Evolutionary conservation across 2,113 vertebrate species (phyloP).

Genomic region (Sinosuthora webbiana): DNA sequence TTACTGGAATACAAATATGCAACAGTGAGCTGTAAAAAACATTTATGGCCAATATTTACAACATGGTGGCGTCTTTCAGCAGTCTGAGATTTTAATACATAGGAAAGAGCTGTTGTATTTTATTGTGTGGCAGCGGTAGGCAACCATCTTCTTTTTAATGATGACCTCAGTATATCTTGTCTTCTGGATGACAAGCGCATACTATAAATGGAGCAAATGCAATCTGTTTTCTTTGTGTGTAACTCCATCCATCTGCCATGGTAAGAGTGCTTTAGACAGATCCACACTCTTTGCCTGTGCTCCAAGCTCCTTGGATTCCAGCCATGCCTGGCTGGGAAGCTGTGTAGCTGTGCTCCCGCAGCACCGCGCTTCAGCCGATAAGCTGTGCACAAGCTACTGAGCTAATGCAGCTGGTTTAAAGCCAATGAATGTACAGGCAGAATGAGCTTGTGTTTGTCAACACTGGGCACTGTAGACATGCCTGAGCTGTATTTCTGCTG

Average conservation of each 20-base stretch:
- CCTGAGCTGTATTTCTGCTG: constrained; percentile 11
- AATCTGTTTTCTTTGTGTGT: constrained; percentile 48
- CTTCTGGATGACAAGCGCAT: not conserved
- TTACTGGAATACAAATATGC: not conserved
- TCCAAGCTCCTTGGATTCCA: constrained; percentile 23
- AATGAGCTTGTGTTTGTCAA: constrained; percentile 62
- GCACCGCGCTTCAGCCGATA: constrained; percentile 23
- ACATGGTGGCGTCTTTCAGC: not conserved
- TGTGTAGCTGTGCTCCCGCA: not conserved
- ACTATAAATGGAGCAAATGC: constrained; percentile 27
- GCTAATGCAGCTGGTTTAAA: constrained; percentile 36
- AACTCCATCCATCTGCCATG: constrained; percentile 47
- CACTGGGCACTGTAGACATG: not conserved
- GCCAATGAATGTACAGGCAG: constrained; percentile 14
- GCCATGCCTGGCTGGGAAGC: constrained; percentile 53
- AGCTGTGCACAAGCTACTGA: constrained; percentile 43
- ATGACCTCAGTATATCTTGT: constrained; percentile 11
- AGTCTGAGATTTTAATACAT: not conserved
- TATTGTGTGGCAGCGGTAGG: not conserved
- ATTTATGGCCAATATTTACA: not conserved
- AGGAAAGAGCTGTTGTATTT: not conserved
- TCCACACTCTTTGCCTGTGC: constrained; percentile 25
- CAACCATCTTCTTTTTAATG: not conserved
- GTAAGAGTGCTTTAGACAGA: constrained; percentile 55
- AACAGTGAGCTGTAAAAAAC: not conserved